phyloP scores from a whole-genome alignment of 2,888 invertebrate species.

The Heliothis peltigera region DNA sequence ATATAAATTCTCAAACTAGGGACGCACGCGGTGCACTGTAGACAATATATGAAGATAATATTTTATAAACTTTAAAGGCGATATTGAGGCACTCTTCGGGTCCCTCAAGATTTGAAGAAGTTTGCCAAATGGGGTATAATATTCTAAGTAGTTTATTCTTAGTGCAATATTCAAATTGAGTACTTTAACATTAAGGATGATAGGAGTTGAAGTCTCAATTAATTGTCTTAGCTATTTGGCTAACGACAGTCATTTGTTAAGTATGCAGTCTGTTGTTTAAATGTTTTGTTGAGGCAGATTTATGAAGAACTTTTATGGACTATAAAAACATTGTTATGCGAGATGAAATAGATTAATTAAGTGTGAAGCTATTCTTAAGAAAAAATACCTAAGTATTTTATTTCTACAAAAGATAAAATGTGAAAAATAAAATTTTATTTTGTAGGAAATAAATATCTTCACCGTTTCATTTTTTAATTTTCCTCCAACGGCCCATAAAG shows the following conservation, averaged over 20 bases:
- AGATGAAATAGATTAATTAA: not conserved
- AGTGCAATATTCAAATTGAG: constrained; percentile 58
- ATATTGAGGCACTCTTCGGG: constrained; percentile 75
- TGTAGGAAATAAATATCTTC: constrained; percentile 8
- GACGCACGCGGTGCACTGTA: constrained; percentile 72
- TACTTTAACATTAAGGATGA: constrained; percentile 44
- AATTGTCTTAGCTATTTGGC: constrained; percentile 60
- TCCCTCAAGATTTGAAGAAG: constrained; percentile 64
- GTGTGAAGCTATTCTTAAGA: too few relatives aligned
- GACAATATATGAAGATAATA: constrained; percentile 82
- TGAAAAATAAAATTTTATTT: constrained; percentile 4
- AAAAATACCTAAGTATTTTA: too few relatives aligned
- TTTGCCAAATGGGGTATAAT: constrained; percentile 66
- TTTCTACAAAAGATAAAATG: not conserved
- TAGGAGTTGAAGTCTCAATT: constrained; percentile 49
- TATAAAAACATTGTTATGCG: constrained; percentile 1
- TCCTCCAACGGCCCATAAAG: constrained; percentile 44
- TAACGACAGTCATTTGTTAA: constrained; percentile 51
- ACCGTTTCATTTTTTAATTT: constrained; percentile 52
- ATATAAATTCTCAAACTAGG: constrained; percentile 72
- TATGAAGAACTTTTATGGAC: constrained; percentile 1
- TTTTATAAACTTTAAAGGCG: constrained; percentile 81
- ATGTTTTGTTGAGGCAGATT: constrained; percentile 39
- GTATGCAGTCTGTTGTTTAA: constrained; percentile 56
- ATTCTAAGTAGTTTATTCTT: constrained; percentile 63